Evolutionary conservation across 2,888 invertebrate genomes (phyloP).

Genomic region (Subacronicta megacephala): DNA sequence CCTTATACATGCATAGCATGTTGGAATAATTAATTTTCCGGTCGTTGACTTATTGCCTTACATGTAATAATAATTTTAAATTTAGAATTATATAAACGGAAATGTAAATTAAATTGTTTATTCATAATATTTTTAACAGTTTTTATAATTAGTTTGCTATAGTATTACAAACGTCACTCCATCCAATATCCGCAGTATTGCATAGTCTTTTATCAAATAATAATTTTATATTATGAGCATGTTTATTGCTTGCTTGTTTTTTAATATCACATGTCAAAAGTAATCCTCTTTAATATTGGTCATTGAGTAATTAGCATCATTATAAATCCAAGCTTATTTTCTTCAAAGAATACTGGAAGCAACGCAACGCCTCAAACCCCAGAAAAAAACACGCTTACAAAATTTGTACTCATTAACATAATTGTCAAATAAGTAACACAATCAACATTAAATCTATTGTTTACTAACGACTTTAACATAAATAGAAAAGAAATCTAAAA

Average conservation of each 20-base stretch:
- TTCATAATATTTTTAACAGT: background rate
- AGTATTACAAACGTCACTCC: no score
- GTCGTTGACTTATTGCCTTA: background rate
- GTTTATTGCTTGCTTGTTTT: no score
- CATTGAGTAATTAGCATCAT: no score
- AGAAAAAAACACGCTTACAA: constrained; percentile 42
- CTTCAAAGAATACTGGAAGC: constrained; percentile 20
- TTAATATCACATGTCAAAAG: no score
- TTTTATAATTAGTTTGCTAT: no score
- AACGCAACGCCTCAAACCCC: constrained; percentile 6
- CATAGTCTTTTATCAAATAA: no score
- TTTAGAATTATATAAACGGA: background rate
- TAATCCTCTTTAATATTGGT: background rate
- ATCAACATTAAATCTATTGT: constrained; percentile 26
- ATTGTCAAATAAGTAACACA: constrained; percentile 33
- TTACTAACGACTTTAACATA: constrained; percentile 41
- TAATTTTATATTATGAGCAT: no score
- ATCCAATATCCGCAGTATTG: no score
- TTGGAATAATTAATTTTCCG: background rate
- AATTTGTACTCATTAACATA: constrained; percentile 50
- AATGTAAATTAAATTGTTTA: background rate
- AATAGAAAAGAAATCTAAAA: constrained; percentile 35
- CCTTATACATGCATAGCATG: background rate
- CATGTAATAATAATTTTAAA: background rate
- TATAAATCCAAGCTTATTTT: background rate